phyloP scores from a whole-genome alignment of 2,797 vertebrate genomes.

The Ara ararauna region DNA sequence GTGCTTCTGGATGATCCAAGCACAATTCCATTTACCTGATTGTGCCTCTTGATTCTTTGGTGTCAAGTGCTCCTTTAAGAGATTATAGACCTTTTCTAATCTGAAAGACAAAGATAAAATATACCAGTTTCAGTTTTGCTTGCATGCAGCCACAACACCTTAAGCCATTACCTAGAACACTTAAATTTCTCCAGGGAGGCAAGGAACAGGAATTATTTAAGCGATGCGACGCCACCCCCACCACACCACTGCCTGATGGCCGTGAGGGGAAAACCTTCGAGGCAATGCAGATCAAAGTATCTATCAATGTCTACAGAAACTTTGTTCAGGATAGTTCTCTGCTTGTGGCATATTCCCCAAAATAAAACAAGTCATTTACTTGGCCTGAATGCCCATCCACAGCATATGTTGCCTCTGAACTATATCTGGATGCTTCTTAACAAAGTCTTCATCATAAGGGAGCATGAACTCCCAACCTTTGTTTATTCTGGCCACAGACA shows the following conservation, averaged over 20 bases:
- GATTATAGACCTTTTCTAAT: constrained; percentile 95
- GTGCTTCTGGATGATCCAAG: background rate
- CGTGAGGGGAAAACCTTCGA: background rate
- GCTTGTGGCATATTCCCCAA: background rate
- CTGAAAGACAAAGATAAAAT: constrained; percentile 76
- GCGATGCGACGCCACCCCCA: background rate
- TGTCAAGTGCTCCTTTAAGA: constrained; percentile 89
- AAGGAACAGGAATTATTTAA: background rate
- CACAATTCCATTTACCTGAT: constrained; percentile 79
- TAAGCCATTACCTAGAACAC: background rate
- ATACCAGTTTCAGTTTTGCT: background rate
- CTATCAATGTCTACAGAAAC: background rate
- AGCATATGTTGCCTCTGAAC: constrained; percentile 97
- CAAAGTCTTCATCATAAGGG: constrained; percentile 89
- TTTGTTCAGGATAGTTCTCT: background rate
- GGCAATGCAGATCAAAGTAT: background rate
- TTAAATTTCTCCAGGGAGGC: background rate
- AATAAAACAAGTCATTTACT: constrained; percentile 80
- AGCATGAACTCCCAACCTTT: constrained; percentile 97
- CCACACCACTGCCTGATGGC: background rate
- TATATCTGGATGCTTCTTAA: constrained; percentile 95
- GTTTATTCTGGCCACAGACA: constrained; percentile 90
- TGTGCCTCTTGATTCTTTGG: constrained; percentile 85
- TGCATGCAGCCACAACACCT: background rate
- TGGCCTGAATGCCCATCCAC: constrained; percentile 97